phyloP scores from a whole-genome alignment of 1,140 invertebrate genomes.

The Nebria ingens region DNA sequence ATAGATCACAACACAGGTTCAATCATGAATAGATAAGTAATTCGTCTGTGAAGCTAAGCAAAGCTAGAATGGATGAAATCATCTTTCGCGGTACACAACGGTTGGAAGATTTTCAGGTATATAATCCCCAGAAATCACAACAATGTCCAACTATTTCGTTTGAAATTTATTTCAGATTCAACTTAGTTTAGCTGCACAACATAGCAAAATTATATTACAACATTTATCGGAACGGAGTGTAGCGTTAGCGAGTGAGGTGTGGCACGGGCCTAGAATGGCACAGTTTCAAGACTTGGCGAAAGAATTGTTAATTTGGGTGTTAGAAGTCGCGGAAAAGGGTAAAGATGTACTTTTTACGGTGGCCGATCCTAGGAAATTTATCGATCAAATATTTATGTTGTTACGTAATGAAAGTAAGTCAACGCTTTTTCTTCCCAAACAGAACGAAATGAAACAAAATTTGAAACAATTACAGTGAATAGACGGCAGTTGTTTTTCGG shows the following conservation, averaged over 20 bases:
- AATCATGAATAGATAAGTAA: not conserved
- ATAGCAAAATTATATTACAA: conserved; percentile 33
- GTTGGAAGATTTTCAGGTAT: conserved; percentile 31
- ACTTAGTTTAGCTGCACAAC: conserved; percentile 29
- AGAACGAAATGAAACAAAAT: not conserved
- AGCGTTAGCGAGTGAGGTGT: conserved; percentile 29
- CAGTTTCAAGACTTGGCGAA: conserved; percentile 30
- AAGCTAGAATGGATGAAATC: conserved; percentile 26
- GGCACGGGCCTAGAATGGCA: conserved; percentile 29
- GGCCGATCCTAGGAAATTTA: conserved; percentile 20
- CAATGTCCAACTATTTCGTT: not conserved
- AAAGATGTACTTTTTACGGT: conserved; percentile 29
- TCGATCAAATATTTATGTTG: conserved; percentile 19
- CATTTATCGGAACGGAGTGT: conserved; percentile 28
- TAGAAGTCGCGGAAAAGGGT: conserved; percentile 27
- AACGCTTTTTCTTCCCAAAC: conserved; percentile 10
- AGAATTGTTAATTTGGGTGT: conserved; percentile 26
- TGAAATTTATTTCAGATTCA: conserved; percentile 31
- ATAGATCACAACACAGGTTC: not conserved
- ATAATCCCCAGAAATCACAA: not conserved
- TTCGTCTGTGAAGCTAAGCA: not conserved
- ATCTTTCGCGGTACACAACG: conserved; percentile 28
- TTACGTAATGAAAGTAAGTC: conserved; percentile 24
- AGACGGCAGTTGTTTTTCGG: conserved; percentile 40
- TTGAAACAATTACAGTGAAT: conserved; percentile 20